Evolutionary conservation across 92 coral and sea anemone species (phyloP).

Genomic region (Nematostella vectensis): DNA sequence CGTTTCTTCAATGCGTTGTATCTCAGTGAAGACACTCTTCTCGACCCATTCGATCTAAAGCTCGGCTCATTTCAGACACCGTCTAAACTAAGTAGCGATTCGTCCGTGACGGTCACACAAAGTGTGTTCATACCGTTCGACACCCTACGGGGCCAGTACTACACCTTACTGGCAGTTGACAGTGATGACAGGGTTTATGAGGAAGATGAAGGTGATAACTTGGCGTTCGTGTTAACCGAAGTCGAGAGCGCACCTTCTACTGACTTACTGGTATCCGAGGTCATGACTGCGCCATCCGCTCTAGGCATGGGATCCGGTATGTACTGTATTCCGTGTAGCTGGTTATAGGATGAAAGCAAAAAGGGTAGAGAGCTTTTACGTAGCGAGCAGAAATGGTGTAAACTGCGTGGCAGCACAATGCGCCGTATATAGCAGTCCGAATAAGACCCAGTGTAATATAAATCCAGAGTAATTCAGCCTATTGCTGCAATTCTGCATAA

Average conservation of each 20-base stretch:
- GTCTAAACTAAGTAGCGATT: constrained; percentile 18
- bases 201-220: constrained; percentile 45
- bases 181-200: constrained; percentile 44
- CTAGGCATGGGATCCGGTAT: constrained; percentile 41
- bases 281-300: constrained; percentile 30
- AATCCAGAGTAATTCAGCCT: no score
- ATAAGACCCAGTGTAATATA: no score
- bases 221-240: constrained; percentile 33
- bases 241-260: constrained; percentile 44
- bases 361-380: background rate
- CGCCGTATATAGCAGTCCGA: no score
- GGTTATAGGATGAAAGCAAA: background rate
- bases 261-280: constrained; percentile 57
- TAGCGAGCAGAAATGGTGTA: no score
- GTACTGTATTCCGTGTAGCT: background rate
- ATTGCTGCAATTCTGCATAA: no score
- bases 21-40: constrained; percentile 56
- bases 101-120: constrained; percentile 15
- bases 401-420: no score
- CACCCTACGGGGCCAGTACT: constrained; percentile 48
- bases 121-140: constrained; percentile 66
- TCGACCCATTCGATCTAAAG: constrained; percentile 60
- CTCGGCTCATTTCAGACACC: constrained; percentile 24
- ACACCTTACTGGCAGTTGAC: constrained; percentile 50
- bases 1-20: constrained; percentile 51